Percentiles rank a stretch among this genome's conserved stretches.
Evolutionary conservation across 2,113 vertebrate species (phyloP).

Genomic region (Saguinus midas): DNA sequence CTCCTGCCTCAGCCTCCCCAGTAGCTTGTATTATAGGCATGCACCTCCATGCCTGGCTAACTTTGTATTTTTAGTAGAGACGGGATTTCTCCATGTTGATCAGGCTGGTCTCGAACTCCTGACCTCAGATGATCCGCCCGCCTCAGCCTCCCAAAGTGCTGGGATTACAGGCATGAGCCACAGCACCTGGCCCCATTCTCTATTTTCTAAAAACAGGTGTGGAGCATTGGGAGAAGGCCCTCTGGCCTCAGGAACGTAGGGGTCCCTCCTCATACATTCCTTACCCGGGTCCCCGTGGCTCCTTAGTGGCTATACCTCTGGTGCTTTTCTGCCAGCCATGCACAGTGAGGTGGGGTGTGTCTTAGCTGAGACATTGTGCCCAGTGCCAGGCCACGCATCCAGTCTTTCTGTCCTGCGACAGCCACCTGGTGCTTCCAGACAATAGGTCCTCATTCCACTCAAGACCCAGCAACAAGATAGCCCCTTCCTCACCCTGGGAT

Average conservation of each 20-base stretch:
- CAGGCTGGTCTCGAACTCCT: too few species aligned
- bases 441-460: not conserved
- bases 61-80: too few species aligned
- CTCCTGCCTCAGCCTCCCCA: too few species aligned
- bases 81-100: too few species aligned
- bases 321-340: not conserved
- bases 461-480: not conserved
- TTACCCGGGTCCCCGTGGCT: not conserved
- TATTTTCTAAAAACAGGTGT: not conserved
- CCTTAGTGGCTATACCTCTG: not conserved
- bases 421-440: not conserved
- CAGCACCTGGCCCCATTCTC: too few species aligned
- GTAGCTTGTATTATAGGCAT: too few species aligned
- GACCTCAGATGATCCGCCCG: too few species aligned
- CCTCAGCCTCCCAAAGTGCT: too few species aligned
- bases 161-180: too few species aligned
- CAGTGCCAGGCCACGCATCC: not conserved
- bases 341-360: not conserved
- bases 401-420: not conserved
- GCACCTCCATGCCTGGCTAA: too few species aligned
- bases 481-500: not conserved
- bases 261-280: not conserved
- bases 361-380: not conserved
- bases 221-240: not conserved
- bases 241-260: not conserved